Evolutionary conservation across 2,888 invertebrate species (phyloP), one percentile per base, ranked within the genome.

Genomic region (Nephrotoma guestfalica): DNA sequence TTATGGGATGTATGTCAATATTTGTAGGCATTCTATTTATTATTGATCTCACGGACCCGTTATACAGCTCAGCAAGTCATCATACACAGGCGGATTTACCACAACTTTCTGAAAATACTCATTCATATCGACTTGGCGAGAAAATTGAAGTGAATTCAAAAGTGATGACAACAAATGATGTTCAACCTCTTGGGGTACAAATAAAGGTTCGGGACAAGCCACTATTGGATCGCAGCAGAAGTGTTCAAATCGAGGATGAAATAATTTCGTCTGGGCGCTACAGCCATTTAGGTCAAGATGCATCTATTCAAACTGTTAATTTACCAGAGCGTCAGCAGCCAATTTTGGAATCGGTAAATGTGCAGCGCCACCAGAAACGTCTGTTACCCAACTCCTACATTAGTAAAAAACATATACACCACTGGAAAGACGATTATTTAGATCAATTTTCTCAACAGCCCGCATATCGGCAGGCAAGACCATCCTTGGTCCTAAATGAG

Each of bases 1-100:
- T 88, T 18, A 71, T 89, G 15, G 88, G 89, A 30, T 87, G 87
- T 15, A 86, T 89, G 43, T 89, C 89, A 45, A 88, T 88, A 87
- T 86, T 88, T 40, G 88, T 88, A 41, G 88, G 88, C 7, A 85
- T 88, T 45, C 45, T 89, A 45, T 88, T 88, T 71, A 85, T 89
- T 0, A 87, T 88, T 13, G 89, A 89, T 87, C 86, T 89, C 83
- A 87, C 88, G 41, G 88, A 88, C 86, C 88, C 88, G 85, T 87
- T 88, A 85, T 87, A 86, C 11, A 85, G 87, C 9, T 86, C 86
- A 41, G 83, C 47, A 43, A 83, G 87, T 9, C 86, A 87, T 45
- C 86, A 86, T 3, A 88, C 88, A 13, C 89, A 88, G 88, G 88
- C 89, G 0, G 30, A 71, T 71, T 71, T 71, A 71, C 71, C 71